Percentiles rank a stretch among this genome's conserved stretches.
phyloP scores from a whole-genome alignment of 2,888 invertebrate species.

The Melieria omissa region DNA sequence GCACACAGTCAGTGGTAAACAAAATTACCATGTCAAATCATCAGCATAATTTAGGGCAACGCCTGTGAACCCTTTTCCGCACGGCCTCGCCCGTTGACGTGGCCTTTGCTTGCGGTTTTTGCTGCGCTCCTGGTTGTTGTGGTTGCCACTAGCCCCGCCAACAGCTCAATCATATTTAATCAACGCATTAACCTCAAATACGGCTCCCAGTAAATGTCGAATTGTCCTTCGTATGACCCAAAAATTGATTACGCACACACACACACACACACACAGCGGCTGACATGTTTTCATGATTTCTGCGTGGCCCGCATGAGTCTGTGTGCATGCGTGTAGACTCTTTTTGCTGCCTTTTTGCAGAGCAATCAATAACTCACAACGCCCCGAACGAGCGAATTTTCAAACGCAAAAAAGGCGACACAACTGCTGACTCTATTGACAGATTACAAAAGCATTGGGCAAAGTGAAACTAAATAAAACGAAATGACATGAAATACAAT shows the following conservation, averaged over 20 bases:
- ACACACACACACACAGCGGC: not conserved
- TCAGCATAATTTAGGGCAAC: slow-evolving; percentile 5
- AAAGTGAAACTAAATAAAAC: no score
- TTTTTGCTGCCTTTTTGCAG: not conserved
- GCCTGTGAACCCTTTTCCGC: slow-evolving; percentile 1
- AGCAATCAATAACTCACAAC: slow-evolving; percentile 35
- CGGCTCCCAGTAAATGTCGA: slow-evolving; percentile 24
- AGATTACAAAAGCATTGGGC: slow-evolving; percentile 17
- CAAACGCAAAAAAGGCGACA: slow-evolving; percentile 27
- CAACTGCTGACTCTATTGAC: slow-evolving; percentile 23
- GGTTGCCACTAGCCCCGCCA: slow-evolving; percentile 37
- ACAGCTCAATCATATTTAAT: slow-evolving; percentile 56
- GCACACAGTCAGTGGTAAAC: not conserved
- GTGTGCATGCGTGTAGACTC: not conserved
- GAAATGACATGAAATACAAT: no score
- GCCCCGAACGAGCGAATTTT: slow-evolving; percentile 1
- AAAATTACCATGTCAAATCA: slow-evolving; percentile 4
- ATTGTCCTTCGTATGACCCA: not conserved
- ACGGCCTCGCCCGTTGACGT: not conserved
- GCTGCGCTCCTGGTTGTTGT: not conserved
- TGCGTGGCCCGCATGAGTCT: no score
- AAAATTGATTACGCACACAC: not conserved
- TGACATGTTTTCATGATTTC: no score
- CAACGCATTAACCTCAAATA: slow-evolving; percentile 51
- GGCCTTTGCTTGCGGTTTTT: not conserved